These are phyloP conservation scores for Bombus vancouverensis DNA, from an alignment of 1,140 invertebrate genomes.

Conservation along the genomic window DNA sequence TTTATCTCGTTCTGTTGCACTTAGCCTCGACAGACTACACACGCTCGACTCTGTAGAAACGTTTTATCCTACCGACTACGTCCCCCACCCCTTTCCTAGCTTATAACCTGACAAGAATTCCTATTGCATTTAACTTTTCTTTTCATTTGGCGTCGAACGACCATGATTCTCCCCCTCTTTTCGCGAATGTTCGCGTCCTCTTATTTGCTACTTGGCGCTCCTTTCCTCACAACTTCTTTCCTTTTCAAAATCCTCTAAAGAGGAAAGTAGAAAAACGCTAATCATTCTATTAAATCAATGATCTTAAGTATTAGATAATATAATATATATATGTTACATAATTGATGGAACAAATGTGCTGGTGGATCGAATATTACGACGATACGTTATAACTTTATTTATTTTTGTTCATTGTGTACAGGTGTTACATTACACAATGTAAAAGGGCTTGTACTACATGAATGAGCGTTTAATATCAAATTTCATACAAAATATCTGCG, in stretches of 20 bases:
- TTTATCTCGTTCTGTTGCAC: not conserved
- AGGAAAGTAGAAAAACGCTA: not conserved
- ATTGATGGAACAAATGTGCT: not conserved
- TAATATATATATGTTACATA: not conserved
- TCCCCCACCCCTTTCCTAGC: not conserved
- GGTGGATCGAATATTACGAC: not conserved
- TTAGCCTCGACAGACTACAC: not conserved
- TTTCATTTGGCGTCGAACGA: not conserved
- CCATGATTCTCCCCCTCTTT: not conserved
- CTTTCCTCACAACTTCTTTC: not conserved
- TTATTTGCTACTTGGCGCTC: not conserved
- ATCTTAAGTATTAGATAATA: not conserved
- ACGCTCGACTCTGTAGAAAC: not conserved
- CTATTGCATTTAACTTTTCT: not conserved
- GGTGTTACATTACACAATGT: not conserved
- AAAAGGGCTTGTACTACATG: not conserved
- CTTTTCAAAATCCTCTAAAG: not conserved
- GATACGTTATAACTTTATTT: not conserved
- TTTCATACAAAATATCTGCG: not conserved
- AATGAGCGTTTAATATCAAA: not conserved
- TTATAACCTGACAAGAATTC: not conserved
- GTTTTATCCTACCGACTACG: constrained; percentile 4
- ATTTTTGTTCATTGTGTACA: not conserved
- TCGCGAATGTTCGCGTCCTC: no score
- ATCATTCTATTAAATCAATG: not conserved